Evolutionary conservation across 2,113 vertebrate genomes (phyloP).

Genomic region (Pluvianellus socialis): DNA sequence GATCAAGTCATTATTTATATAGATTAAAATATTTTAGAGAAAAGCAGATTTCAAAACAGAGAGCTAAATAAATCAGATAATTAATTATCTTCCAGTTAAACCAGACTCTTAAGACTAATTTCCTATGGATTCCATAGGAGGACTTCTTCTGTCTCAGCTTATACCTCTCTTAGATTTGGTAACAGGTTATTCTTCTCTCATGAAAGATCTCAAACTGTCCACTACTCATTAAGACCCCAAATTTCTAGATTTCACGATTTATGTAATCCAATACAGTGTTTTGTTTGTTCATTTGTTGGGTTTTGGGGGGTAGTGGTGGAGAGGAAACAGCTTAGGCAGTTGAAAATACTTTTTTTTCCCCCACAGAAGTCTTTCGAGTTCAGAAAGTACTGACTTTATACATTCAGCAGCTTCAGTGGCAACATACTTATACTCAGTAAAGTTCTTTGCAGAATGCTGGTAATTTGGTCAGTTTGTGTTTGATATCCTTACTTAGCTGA

Average conservation of each 20-base stretch:
- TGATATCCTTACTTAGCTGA: background rate
- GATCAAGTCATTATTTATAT: background rate
- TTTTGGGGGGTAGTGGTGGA: rapidly evolving
- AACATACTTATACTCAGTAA: background rate
- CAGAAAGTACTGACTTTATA: background rate
- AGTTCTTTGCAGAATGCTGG: background rate
- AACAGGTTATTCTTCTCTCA: background rate
- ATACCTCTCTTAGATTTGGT: background rate
- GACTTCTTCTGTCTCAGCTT: background rate
- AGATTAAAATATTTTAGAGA: background rate
- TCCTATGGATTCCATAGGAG: background rate
- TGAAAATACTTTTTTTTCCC: background rate
- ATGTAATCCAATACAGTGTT: background rate
- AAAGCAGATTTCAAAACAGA: background rate
- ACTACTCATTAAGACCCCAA: background rate
- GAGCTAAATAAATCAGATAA: background rate
- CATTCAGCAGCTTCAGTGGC: background rate
- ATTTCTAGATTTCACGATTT: background rate
- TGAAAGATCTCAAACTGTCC: background rate
- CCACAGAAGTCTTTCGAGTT: background rate
- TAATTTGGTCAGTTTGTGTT: background rate
- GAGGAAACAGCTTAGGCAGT: background rate
- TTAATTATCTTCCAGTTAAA: background rate
- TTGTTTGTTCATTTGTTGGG: background rate
- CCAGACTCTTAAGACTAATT: background rate